phyloP scores from a whole-genome alignment of 2,113 vertebrate species.

The Muscicapa adusta region DNA sequence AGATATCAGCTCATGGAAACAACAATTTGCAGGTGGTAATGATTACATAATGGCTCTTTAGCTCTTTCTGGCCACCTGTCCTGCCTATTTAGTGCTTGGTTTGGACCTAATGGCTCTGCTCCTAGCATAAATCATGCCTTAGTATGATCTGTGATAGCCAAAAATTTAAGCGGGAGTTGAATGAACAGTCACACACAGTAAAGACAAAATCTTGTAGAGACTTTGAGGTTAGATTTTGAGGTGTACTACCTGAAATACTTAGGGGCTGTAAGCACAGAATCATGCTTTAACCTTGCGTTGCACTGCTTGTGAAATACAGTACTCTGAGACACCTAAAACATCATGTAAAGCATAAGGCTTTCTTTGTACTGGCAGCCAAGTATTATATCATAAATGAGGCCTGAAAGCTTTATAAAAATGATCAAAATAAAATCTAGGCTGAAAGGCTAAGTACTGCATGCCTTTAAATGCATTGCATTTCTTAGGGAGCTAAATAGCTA shows the following conservation, averaged over 20 bases:
- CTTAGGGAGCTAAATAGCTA: neutral
- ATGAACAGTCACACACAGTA: neutral
- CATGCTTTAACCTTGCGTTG: neutral
- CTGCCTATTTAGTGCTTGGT: neutral
- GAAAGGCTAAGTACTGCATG: neutral
- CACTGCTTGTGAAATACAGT: neutral
- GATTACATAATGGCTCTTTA: neutral
- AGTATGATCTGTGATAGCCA: neutral
- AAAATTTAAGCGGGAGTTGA: neutral
- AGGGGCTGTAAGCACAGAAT: neutral
- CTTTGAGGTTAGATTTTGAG: neutral
- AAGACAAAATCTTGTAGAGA: neutral
- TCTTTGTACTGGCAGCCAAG: neutral
- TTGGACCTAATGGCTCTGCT: neutral
- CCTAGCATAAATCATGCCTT: neutral
- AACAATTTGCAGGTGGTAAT: neutral
- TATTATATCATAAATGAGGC: neutral
- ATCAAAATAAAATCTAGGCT: neutral
- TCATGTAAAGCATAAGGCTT: neutral
- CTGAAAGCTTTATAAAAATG: neutral
- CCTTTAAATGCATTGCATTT: neutral
- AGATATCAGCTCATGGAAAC: neutral
- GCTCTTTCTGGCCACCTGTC: neutral
- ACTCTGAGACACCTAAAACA: neutral
- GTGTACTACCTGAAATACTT: neutral